Evolutionary conservation across 1,140 invertebrate species (phyloP).

Genomic region (Zaprionus inermis): DNA sequence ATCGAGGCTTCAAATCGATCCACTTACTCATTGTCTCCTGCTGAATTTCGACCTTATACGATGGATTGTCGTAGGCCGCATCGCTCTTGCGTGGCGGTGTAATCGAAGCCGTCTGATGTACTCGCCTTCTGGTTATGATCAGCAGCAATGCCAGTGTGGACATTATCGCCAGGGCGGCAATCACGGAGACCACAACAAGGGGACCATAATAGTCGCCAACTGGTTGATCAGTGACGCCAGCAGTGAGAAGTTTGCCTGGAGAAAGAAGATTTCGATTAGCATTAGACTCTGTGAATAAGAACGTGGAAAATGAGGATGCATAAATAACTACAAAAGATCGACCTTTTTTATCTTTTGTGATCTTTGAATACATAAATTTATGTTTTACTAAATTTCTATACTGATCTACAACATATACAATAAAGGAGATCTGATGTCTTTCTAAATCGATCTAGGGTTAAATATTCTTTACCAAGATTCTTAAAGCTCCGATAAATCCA

Average conservation of each 20-base stretch:
- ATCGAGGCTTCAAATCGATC: not conserved
- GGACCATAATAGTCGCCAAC: conserved; percentile 93
- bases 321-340: not conserved
- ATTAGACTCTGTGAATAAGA: conserved; percentile 5
- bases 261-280: not conserved
- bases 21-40: conserved; percentile 94
- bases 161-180: conserved; percentile 92
- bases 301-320: not conserved
- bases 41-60: conserved; percentile 96
- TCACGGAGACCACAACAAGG: conserved; percentile 93
- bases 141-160: conserved; percentile 91
- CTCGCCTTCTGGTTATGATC: conserved; percentile 90
- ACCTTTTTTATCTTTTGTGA: not conserved
- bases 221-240: conserved; percentile 80
- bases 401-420: not conserved
- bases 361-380: not conserved
- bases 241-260: conserved; percentile 87
- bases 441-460: not conserved
- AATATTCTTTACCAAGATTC: conserved; percentile 61
- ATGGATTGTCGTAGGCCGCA: conserved; percentile 95
- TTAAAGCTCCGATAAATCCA: conserved; percentile 65
- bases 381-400: not conserved
- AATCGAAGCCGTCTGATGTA: conserved; percentile 88
- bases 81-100: conserved; percentile 85
- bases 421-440: no score